A percentile compares a stretch with the other conserved stretches of the same genome.
phyloP scores from a whole-genome alignment of 1,140 invertebrate species.

The Aphelinus certus region DNA sequence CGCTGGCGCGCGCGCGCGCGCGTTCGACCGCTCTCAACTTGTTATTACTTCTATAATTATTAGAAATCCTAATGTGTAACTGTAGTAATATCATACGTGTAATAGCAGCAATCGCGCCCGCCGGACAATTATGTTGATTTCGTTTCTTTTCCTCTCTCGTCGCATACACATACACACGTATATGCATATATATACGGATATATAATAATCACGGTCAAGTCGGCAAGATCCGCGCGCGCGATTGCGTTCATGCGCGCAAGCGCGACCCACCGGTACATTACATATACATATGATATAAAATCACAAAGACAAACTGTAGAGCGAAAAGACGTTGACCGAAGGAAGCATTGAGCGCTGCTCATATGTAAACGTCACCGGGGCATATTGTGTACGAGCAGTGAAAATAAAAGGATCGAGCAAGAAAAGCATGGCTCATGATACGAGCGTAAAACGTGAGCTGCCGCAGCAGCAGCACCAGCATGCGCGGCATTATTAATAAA shows the following conservation, averaged over 20 bases:
- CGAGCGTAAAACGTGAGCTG: slow-evolving; percentile 52
- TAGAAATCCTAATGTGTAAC: slow-evolving; percentile 37
- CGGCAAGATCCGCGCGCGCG: too few relatives aligned
- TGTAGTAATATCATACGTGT: slow-evolving; percentile 35
- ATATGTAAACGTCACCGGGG: slow-evolving; percentile 13
- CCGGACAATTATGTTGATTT: slow-evolving; percentile 22
- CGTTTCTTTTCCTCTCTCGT: too few relatives aligned
- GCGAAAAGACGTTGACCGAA: neutral
- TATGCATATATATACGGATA: too few relatives aligned
- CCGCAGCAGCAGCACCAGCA: slow-evolving; percentile 39
- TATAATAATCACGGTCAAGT: too few relatives aligned
- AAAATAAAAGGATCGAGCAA: slow-evolving; percentile 59
- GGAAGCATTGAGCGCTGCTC: slow-evolving; percentile 42
- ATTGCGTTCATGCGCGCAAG: neutral
- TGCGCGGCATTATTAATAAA: slow-evolving; percentile 62
- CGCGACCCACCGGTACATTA: slow-evolving; percentile 22
- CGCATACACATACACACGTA: too few relatives aligned
- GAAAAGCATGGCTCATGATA: slow-evolving; percentile 57
- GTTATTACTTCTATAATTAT: slow-evolving; percentile 37
- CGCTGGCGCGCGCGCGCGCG: slow-evolving; percentile 6
- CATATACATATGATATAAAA: slow-evolving; percentile 8
- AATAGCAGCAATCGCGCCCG: slow-evolving; percentile 29
- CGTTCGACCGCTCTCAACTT: neutral
- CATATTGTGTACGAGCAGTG: slow-evolving; percentile 49
- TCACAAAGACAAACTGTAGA: too few relatives aligned